A percentile compares a stretch with the other conserved stretches of the same genome.
Conservation (phyloP, 2,113 vertebrate genomes). For the Petrocephalus microphthalmus region DNA sequence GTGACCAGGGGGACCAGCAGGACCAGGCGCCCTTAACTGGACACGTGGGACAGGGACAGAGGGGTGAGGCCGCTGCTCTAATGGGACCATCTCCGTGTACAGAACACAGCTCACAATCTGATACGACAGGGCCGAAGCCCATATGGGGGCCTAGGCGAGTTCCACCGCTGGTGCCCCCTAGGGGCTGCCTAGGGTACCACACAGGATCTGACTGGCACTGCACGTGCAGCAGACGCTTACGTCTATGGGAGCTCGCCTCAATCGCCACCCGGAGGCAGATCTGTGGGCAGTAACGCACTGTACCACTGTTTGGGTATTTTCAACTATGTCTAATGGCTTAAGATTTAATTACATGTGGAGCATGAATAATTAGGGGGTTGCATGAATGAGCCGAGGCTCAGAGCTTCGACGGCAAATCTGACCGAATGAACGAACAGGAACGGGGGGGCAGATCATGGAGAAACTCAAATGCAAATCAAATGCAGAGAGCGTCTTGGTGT, state of each 20-base stretch:
- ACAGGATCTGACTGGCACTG: background rate
- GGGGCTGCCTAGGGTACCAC: background rate
- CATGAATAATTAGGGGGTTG: background rate
- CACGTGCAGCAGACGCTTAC: background rate
- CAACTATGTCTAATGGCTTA: constrained; percentile 2
- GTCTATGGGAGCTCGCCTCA: background rate
- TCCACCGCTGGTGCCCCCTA: background rate
- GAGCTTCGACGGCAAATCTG: background rate
- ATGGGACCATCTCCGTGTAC: background rate
- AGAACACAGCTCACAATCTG: background rate
- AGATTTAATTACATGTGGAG: constrained; percentile 5
- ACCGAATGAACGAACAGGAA: background rate
- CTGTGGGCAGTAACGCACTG: background rate
- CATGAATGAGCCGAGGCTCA: background rate
- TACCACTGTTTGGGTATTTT: background rate
- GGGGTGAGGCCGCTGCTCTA: background rate
- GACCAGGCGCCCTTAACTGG: constrained; percentile 90
- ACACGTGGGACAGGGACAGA: constrained; percentile 32
- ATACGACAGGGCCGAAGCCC: background rate
- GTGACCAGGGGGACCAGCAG: constrained; percentile 95
- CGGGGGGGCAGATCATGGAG: background rate
- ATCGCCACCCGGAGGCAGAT: background rate
- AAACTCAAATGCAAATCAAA: too few species aligned
- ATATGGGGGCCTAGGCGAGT: background rate
- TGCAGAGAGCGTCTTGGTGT: background rate